Evolutionary conservation across 2,113 vertebrate species (phyloP), one percentile per base, ranked within the genome.

Genomic region (Athene cunicularia): DNA sequence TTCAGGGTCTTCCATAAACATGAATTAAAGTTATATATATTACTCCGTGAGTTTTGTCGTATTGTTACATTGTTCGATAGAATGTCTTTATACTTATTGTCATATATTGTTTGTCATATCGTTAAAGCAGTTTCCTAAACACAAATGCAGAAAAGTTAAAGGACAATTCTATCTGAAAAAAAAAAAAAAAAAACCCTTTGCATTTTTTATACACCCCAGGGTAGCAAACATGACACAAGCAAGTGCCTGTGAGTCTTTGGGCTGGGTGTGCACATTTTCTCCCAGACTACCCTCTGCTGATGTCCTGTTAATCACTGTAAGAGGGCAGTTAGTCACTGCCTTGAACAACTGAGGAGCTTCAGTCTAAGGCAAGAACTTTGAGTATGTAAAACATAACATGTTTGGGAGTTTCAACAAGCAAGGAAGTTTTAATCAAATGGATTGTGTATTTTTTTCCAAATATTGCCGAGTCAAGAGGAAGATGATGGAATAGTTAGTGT

Each of bases 11-110:
- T 95, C 77, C 59, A 94, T 95, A 95, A 95, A 85, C 22, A 75
- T 87, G 84, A 93, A 93, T 95, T 87, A 85, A 94, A 80, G 62
- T 81, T 95, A 85, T 62, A 85, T 62, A 45, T 91, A 21, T 89
- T 85, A 22, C 58, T 52, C 32, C 55, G 30, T 63, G 89, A 94
- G 60, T 52, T 60, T 26, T 64, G 70, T 71, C 76, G 63, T 27
- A 71, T 60, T 56, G 27, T 59, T 72, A 47, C 45, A n/a, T 24
- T 47, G n/a, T 70, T 92, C 90, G 75, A 64, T 82, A 60, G 19
- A 80, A 72, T 35, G 16, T 32, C 60, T 87, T 95, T 79, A 77
- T 75, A 8, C 19, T 75, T 86, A 53, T 39, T 79, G 43, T 66
- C 53, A 8, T 75, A 55, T 33, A 27, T 8, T 33, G 15, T 58